Base-by-base conservation (phyloP, 2,113 vertebrate genomes). In the Dryoscopus gambensis region DNA sequence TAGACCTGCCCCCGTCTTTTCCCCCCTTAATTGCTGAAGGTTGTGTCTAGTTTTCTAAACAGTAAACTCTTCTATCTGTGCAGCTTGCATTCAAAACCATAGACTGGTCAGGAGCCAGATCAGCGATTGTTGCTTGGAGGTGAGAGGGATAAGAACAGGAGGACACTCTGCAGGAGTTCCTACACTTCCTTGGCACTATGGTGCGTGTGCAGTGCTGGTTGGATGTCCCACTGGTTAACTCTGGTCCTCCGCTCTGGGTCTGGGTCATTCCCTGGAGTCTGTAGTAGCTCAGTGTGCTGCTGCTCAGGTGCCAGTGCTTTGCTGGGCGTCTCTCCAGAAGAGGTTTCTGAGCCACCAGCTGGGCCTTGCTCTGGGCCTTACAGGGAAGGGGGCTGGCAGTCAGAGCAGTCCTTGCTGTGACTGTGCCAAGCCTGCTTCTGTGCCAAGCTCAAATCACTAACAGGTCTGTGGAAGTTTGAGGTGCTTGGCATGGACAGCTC, bases 1-100 rank as follows among this genome's bases (percentile, higher is more conserved):
- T 62, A 23, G 10, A 40, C 19, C 25, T 68, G 6, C 3, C 9
- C 0, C 3, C 5, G 1, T 9, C 6, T 50, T 46, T 64, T 33
- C 9, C 0, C 12, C 3, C 9, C 5, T 28, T 52, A 40, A 21
- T 16, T 89, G 74, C 52, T 60, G 62, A 81, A 79, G 46, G 35
- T 82, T 19, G 13, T 3, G 2, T 86, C 21, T 49, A 16, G n/a
- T 77, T 84, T 86, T 52, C 31, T 69, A 23, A 89, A 31, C 17
- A 52, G 28, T 17, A 31, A 50, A 24, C 17, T 73, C 47, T 69
- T 65, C 24, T 64, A 2, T 30, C 42, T 5, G 1, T 71, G 17
- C 18, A 63, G 30, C 21, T 74, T 57, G 15, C 14, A 5, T 75
- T 82, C 21, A 47, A 18, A 62, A 67, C 4, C 3, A 1, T 8